Evolutionary conservation across 2,797 vertebrate species (phyloP).

Genomic region (Coendou prehensilis): DNA sequence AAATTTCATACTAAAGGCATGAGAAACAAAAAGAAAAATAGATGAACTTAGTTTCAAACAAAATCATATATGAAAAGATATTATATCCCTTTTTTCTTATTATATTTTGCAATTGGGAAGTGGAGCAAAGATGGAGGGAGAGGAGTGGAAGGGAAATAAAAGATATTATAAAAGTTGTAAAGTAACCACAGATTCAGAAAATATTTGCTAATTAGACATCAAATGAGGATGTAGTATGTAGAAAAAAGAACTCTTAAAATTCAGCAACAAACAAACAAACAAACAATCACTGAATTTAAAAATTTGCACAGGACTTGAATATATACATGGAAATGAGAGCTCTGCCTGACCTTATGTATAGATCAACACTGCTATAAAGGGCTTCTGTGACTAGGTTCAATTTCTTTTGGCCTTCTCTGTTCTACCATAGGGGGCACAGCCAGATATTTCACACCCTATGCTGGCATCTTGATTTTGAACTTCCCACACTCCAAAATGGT

Average conservation of each 20-base stretch:
- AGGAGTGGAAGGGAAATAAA: neutral
- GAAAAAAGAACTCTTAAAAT: neutral
- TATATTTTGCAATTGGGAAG: neutral
- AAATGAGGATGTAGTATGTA: neutral
- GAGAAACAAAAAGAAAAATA: neutral
- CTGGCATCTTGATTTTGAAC: too few relatives aligned
- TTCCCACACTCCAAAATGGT: neutral
- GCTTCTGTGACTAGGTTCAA: too few relatives aligned
- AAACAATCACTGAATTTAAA: neutral
- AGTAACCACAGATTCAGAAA: neutral
- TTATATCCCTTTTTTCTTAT: neutral
- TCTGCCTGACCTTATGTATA: neutral
- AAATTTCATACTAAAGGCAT: neutral
- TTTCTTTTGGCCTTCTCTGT: neutral
- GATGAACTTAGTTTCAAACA: neutral
- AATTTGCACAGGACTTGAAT: neutral
- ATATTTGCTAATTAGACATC: neutral
- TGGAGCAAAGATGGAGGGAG: neutral
- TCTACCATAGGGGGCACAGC: neutral
- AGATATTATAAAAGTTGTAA: neutral
- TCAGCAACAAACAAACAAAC: neutral
- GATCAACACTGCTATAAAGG: neutral
- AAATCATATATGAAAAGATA: neutral
- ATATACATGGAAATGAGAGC: too few relatives aligned
- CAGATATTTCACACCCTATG: accelerated